Conservation (phyloP, 2,113 vertebrate species). For the Piaya cayana region DNA sequence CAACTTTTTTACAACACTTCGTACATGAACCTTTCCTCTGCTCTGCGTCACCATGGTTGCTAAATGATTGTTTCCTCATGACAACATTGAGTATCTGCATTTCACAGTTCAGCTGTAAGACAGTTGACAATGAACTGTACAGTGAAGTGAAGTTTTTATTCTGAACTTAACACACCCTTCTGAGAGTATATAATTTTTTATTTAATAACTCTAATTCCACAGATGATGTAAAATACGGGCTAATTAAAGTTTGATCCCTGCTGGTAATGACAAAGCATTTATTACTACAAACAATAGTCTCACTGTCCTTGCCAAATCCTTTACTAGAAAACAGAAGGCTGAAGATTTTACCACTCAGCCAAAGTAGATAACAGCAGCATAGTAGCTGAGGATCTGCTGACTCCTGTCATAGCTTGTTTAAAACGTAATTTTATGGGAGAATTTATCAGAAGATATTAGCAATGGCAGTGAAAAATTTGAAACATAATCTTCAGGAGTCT, state of each 20-base stretch:
- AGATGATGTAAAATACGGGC: background rate
- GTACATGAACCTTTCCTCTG: background rate
- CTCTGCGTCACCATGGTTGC: background rate
- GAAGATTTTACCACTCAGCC: background rate
- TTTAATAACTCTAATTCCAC: background rate
- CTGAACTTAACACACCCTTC: background rate
- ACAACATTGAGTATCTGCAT: background rate
- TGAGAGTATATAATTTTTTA: background rate
- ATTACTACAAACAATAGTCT: background rate
- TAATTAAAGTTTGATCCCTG: background rate
- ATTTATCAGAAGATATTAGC: background rate
- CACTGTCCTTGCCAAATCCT: background rate
- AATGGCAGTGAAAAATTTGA: background rate
- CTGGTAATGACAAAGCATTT: background rate
- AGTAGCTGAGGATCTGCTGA: background rate
- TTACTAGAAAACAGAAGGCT: background rate
- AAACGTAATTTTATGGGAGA: background rate
- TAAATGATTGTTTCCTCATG: background rate
- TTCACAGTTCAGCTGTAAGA: background rate
- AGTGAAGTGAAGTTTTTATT: background rate
- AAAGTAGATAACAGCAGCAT: background rate
- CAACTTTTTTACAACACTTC: background rate
- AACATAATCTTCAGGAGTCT: background rate
- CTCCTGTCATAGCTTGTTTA: background rate
- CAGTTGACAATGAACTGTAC: background rate